Base-by-base conservation (phyloP, 2,113 vertebrate species). In the Tupaia tana region DNA sequence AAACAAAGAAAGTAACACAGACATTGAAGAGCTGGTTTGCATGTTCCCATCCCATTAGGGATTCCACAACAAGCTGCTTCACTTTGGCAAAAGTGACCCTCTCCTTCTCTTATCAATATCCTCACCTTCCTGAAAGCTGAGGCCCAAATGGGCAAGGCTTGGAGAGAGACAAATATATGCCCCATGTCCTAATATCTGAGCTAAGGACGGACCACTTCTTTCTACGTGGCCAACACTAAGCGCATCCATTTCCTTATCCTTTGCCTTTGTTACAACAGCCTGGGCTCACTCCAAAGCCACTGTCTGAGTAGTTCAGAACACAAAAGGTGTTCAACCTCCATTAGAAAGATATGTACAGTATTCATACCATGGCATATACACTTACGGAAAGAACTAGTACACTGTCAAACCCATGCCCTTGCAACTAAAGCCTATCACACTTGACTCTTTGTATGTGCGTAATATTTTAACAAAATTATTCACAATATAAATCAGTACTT, bases 391-490 rank as follows among this genome's bases (percentile, higher is more conserved):
- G 22, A 67, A 6, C 8, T 75, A 2, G 9, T 59, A 19, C 1
- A 18, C 8, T 43, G 4, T 12, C 31, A 69, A 83, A 83, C 9
- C 7, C 16, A 63, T 4, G 10, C n/a, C 19, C 4, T 87, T 84
- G 74, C 11, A 75, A 27, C 14, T 73, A 24, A 81, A 79, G 20
- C 9, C 14, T 54, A 3, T 54, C 29, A 59, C 34, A 64, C 0
- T 25, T 80, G 29, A 25, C 61, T 34, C 16, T 86, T 56, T 31
- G 18, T 22, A 11, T 66, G n/a, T 64, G 54, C 66, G 15, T 27
- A 91, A 12, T 25, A 75, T 31, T 87, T 93, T 87, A 89, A 90
- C 73, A 75, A 43, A 83, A 64, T 16, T 56, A 66, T 34, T 14
- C 10, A 59, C n/a, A 67, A 71, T 70, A 58, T 85, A 18, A 80